A percentile compares a stretch with the other conserved stretches of the same genome.
phyloP scores from a whole-genome alignment of 1,140 invertebrate genomes.

The Lethocerus indicus region DNA sequence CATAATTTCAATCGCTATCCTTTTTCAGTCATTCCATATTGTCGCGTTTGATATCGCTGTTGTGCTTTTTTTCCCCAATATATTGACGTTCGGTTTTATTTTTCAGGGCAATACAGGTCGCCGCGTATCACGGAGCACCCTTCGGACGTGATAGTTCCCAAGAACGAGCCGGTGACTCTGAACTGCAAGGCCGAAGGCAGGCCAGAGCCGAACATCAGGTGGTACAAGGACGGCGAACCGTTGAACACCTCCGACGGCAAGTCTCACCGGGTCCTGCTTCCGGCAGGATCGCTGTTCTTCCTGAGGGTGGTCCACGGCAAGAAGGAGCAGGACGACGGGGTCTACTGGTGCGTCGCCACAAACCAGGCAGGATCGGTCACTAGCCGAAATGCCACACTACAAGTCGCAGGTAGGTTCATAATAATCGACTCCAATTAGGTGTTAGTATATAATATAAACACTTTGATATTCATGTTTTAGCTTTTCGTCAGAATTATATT shows the following conservation, averaged over 20 bases:
- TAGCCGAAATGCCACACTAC: conserved; percentile 31
- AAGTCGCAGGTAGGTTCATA: conserved; percentile 4
- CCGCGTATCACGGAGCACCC: conserved; percentile 19
- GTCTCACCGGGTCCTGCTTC: conserved; percentile 18
- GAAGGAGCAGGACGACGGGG: conserved; percentile 67
- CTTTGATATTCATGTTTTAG: too few relatives aligned
- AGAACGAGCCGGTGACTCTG: conserved; percentile 75
- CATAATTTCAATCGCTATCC: too few relatives aligned
- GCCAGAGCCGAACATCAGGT: conserved; percentile 79
- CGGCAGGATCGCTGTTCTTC: conserved; percentile 20
- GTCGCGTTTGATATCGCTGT: too few relatives aligned
- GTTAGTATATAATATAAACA: too few relatives aligned
- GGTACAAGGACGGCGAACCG: conserved; percentile 68
- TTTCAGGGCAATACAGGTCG: conserved; percentile 11
- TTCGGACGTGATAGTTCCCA: conserved; percentile 38
- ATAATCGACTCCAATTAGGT: too few relatives aligned
- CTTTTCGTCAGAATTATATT: too few relatives aligned
- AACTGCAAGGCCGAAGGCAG: conserved; percentile 84
- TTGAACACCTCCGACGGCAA: conserved; percentile 34
- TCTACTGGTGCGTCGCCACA: conserved; percentile 72
- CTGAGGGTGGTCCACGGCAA: conserved; percentile 61
- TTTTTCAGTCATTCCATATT: too few relatives aligned
- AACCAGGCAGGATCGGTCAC: conserved; percentile 68
- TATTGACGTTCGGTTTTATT: too few relatives aligned
- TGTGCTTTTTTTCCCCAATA: too few relatives aligned